Conservation (phyloP, 2,113 vertebrate species). For the Willisornis vidua region DNA sequence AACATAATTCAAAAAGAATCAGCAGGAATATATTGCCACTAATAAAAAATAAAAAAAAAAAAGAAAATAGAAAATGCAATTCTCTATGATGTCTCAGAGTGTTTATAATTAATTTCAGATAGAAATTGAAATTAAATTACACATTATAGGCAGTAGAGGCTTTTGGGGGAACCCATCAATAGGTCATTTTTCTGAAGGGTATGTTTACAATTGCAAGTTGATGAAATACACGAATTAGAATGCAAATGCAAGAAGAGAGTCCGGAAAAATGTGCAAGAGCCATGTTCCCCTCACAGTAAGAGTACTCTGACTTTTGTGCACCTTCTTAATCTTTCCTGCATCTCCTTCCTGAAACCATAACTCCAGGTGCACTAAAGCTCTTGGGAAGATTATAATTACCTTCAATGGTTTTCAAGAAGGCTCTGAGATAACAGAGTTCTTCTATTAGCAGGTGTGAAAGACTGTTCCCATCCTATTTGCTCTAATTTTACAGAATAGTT, state of each 20-base stretch:
- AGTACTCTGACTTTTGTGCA: not conserved
- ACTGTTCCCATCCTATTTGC: not conserved
- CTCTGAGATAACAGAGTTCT: not conserved
- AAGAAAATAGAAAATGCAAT: not conserved
- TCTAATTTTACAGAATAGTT: not conserved
- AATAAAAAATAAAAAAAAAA: not conserved
- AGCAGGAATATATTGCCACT: slow-evolving; percentile 9
- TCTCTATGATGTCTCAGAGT: not conserved
- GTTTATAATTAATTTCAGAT: slow-evolving; percentile 49
- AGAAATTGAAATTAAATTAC: slow-evolving; percentile 59
- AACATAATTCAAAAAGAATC: slow-evolving; percentile 37
- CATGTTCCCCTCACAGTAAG: not conserved
- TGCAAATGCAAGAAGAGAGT: not conserved
- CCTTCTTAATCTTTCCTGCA: not conserved
- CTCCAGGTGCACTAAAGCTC: not conserved
- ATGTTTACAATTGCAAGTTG: not conserved
- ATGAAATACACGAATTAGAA: slow-evolving; percentile 4
- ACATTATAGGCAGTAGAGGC: slow-evolving; percentile 1
- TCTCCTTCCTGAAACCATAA: not conserved
- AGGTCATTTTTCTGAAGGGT: slow-evolving; percentile 29
- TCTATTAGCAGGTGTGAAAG: not conserved
- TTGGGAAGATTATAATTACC: slow-evolving; percentile 2
- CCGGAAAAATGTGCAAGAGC: rapidly evolving
- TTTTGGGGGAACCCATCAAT: slow-evolving; percentile 17
- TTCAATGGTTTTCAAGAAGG: not conserved